Conservation (phyloP, 2,113 vertebrate genomes). For the Rutilus rutilus region DNA sequence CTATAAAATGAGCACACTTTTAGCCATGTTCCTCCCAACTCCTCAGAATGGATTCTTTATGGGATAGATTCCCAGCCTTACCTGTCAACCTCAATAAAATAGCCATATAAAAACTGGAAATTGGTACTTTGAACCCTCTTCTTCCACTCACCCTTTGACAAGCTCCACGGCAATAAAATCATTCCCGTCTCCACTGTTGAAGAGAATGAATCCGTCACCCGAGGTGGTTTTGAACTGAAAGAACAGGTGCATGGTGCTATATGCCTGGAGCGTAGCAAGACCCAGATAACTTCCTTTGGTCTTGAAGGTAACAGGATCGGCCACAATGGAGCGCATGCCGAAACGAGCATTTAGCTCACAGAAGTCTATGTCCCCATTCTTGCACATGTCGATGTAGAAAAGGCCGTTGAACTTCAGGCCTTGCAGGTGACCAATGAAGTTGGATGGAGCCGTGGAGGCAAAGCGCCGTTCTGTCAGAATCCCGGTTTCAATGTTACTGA, state of each 20-base stretch:
- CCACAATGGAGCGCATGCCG: constrained; percentile 93
- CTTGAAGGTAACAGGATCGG: constrained; percentile 95
- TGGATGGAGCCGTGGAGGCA: constrained; percentile 88
- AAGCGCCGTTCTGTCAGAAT: constrained; percentile 95
- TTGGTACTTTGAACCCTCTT: background rate
- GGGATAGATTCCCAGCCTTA: background rate
- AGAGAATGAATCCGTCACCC: constrained; percentile 93
- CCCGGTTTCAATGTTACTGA: constrained; percentile 96
- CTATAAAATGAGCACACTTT: too few relatives aligned
- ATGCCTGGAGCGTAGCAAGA: constrained; percentile 93
- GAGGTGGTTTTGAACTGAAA: constrained; percentile 99
- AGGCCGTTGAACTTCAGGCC: constrained; percentile 94
- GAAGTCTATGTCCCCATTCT: constrained; percentile 97
- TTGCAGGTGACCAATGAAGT: constrained; percentile 96
- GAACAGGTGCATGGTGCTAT: constrained; percentile 98
- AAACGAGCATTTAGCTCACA: constrained; percentile 96
- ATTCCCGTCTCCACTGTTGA: constrained; percentile 84
- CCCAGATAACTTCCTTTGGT: constrained; percentile 96
- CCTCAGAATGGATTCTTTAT: background rate
- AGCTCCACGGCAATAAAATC: constrained; percentile 97
- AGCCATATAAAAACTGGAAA: background rate
- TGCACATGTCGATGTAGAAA: constrained; percentile 97
- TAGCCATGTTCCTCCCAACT: background rate
- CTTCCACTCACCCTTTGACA: constrained; percentile 89
- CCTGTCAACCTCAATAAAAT: background rate